Base-by-base conservation (phyloP, 37 sponge, comb jelly and placozoan species). In the Agelas oroides region DNA sequence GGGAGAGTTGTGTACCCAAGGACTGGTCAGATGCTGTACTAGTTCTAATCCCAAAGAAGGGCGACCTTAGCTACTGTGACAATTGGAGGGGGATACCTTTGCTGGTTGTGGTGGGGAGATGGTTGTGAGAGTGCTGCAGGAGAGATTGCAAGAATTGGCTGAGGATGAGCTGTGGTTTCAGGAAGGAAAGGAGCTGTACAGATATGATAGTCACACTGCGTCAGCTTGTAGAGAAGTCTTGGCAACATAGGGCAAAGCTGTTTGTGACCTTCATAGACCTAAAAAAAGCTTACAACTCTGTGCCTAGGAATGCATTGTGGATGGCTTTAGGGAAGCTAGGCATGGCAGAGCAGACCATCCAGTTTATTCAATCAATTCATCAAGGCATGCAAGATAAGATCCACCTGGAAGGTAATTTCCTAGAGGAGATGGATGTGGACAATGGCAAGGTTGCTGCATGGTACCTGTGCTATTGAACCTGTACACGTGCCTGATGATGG, bases 371-470 rank as follows among this genome's bases (percentile, higher is more conserved):
- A 33, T 70, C 83, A 17, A 71, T 69, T 71, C 83, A 82, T 18
- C 40, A 70, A 20, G 73, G 73, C 59, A 82, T 82, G 83, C 21
- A 27, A 24, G 83, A 72, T 31, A 52, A 8, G 5, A 74, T 75
- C 34, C 35, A 34, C 40, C 38, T 65, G 20, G 69, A 60, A 27
- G 37, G 70, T 33, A 11, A 37, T 18, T 25, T 75, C 17, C 67
- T 74, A 27, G 68, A 75, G 68, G 46, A 64, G 12, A 53, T 65
- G 33, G 41, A 37, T 20, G 77, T 65, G 13, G 68, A 65, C 27
- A 75, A 75, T 75, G 85, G 21, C 85, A 84, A 46, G 84, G 84
- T 41, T 83, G 84, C 65, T 73, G 69, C 57, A 64, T 84, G 63
- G 71, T 70, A 14, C 83, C 83, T 31, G 70, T 65, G 0, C 70